Conservation (phyloP, 2,113 vertebrate genomes). For the Mesocricetus auratus region DNA sequence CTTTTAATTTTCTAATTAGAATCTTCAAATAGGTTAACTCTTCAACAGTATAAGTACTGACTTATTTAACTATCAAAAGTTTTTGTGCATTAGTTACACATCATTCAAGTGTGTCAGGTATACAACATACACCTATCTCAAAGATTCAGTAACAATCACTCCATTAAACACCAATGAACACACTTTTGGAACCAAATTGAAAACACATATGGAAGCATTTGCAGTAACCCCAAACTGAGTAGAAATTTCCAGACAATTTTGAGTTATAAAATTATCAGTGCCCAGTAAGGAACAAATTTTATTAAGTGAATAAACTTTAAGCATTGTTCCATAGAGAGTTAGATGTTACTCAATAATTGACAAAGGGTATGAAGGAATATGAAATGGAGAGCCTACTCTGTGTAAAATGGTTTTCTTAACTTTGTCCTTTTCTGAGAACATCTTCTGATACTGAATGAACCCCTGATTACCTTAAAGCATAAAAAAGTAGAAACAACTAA, state of each 20-base stretch:
- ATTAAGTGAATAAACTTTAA: not conserved
- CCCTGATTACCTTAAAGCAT: not conserved
- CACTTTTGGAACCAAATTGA: too few relatives aligned
- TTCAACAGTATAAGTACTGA: not conserved
- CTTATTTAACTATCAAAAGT: not conserved
- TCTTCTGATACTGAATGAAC: not conserved
- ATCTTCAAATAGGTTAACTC: not conserved
- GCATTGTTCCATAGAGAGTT: not conserved
- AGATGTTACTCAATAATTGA: not conserved
- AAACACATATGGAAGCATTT: not conserved
- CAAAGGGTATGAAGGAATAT: not conserved
- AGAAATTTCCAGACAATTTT: not conserved
- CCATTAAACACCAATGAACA: not conserved
- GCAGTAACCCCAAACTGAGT: not conserved
- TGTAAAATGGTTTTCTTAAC: not conserved
- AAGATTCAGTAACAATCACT: not conserved
- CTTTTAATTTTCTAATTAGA: not conserved
- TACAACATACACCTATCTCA: not conserved
- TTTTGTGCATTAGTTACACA: not conserved
- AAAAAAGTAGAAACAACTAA: not conserved
- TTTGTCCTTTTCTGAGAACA: not conserved
- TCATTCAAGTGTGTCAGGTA: too few relatives aligned
- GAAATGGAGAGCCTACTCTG: not conserved
- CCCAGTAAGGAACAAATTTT: not conserved
- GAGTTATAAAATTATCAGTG: not conserved